A percentile compares a stretch with the other conserved stretches of the same genome.
Conservation (phyloP, 2,888 invertebrate genomes). For the Pherbina coryleti region DNA sequence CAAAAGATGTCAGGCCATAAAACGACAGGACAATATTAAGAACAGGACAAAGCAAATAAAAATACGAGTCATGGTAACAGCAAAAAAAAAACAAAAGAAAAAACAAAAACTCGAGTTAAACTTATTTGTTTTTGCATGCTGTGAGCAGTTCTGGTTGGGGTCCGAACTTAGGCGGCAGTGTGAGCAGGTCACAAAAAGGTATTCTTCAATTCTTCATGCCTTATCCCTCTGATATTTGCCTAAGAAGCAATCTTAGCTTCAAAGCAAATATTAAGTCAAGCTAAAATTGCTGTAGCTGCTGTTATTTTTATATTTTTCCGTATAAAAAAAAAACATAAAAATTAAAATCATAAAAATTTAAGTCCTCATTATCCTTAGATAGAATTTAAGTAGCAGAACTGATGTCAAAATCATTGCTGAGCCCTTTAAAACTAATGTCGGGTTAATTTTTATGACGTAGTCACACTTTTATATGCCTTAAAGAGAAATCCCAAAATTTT, state of each 20-base stretch:
- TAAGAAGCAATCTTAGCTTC: too few species aligned
- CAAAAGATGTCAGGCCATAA: neutral
- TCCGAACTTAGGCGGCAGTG: neutral
- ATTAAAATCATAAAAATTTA: too few species aligned
- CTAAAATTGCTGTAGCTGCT: too few species aligned
- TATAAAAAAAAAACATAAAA: too few species aligned
- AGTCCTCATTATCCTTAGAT: too few species aligned
- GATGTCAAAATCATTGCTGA: too few species aligned
- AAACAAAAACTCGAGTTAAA: neutral
- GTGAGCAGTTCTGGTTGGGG: neutral
- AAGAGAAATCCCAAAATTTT: neutral
- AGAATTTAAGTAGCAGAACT: too few species aligned
- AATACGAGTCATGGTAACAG: neutral
- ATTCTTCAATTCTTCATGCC: too few species aligned
- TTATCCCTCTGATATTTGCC: too few species aligned
- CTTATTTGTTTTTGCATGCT: slow-evolving; percentile 21
- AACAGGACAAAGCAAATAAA: slow-evolving; percentile 23
- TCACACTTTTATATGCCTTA: neutral
- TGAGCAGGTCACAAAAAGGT: neutral
- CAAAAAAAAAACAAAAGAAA: neutral
- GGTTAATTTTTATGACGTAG: neutral
- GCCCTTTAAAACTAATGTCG: neutral
- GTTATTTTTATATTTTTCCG: too few species aligned
- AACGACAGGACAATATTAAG: slow-evolving; percentile 8
- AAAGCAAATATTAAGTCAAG: too few species aligned